A percentile compares a stretch with the other conserved stretches of the same genome.
These are phyloP conservation scores for Myotis myotis DNA, from an alignment of 2,797 vertebrate species.

Conservation along the genomic window DNA sequence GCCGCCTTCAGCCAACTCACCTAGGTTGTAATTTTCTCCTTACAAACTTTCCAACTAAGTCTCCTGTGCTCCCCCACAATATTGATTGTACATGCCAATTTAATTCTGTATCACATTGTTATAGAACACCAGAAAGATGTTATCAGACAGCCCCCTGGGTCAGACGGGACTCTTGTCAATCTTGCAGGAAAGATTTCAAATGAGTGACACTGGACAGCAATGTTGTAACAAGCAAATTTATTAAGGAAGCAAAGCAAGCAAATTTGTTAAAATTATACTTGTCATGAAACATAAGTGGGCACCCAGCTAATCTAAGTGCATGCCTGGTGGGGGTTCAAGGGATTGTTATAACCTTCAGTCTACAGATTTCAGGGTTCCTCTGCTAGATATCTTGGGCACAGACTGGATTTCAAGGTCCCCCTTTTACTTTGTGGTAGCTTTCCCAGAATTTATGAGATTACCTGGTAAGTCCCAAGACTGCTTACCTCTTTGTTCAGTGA, in stretches of 20 bases:
- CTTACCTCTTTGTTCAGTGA: not conserved
- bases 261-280: not conserved
- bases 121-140: not conserved
- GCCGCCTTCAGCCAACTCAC: too few species aligned
- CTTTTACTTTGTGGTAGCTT: not conserved
- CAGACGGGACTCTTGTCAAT: not conserved
- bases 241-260: not conserved
- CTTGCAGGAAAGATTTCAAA: not conserved
- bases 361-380: not conserved
- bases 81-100: not conserved
- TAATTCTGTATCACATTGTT: not conserved
- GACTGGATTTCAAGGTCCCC: not conserved
- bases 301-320: not conserved
- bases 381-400: not conserved
- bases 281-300: not conserved
- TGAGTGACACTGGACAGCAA: not conserved
- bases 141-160: not conserved
- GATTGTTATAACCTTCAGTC: not conserved
- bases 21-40: too few species aligned
- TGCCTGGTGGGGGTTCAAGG: not conserved
- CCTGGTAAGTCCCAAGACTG: not conserved
- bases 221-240: not conserved
- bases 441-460: not conserved
- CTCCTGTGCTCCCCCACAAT: too few species aligned
- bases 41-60: too few species aligned